These are phyloP conservation scores for Vidua chalybeata DNA, from an alignment of 2,113 vertebrate genomes.

Conservation along the genomic window DNA sequence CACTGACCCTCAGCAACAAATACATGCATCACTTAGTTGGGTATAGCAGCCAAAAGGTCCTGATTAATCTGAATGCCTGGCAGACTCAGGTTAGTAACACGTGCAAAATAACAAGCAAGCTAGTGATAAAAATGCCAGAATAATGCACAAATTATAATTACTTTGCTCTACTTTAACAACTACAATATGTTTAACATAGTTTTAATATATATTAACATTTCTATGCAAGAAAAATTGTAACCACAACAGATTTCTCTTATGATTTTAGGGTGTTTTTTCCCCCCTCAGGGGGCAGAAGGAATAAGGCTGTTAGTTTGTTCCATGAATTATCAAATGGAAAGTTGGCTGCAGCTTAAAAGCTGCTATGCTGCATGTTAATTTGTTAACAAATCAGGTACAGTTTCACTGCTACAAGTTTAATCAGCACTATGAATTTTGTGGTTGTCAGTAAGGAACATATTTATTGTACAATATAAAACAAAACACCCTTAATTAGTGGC, in stretches of 20 bases:
- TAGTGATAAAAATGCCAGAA: constrained; percentile 1
- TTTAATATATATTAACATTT: not conserved
- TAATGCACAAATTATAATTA: not conserved
- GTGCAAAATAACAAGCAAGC: not conserved
- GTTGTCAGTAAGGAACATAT: not conserved
- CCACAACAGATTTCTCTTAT: not conserved
- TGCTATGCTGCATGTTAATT: constrained; percentile 16
- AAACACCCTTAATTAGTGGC: constrained; percentile 12
- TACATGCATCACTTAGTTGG: not conserved
- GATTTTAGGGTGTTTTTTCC: accelerated
- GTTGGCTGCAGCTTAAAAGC: constrained; percentile 10
- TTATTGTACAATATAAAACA: not conserved
- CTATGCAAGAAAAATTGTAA: not conserved
- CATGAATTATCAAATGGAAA: constrained; percentile 9
- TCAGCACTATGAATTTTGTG: not conserved
- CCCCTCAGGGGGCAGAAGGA: not conserved
- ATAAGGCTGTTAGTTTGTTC: not conserved
- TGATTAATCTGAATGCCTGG: not conserved
- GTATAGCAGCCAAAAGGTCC: not conserved
- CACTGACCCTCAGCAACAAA: not conserved
- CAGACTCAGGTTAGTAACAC: not conserved
- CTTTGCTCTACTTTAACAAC: not conserved
- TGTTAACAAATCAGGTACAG: constrained; percentile 33
- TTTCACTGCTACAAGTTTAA: not conserved
- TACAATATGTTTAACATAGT: not conserved